Percentiles rank a stretch among this genome's conserved stretches.
Conservation (phyloP, 1,140 invertebrate species). For the Caenorhabditis latens region DNA sequence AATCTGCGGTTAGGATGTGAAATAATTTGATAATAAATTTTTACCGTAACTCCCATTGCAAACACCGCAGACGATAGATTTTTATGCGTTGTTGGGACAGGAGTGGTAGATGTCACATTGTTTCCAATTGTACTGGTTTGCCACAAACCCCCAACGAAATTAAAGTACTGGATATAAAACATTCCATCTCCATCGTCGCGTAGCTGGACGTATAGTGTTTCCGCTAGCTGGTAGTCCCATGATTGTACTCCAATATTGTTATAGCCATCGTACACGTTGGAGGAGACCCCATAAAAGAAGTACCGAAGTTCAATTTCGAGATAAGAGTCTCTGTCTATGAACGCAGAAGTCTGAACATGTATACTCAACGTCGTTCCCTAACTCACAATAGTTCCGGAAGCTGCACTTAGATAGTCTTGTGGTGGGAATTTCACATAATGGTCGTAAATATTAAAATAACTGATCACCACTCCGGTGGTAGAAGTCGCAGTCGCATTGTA, state of each 20-base stretch:
- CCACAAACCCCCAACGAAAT: background rate
- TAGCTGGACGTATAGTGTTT: background rate
- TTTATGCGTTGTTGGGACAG: background rate
- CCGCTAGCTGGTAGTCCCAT: background rate
- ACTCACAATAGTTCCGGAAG: background rate
- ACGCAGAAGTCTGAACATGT: background rate
- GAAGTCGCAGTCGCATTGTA: background rate
- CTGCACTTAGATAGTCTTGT: background rate
- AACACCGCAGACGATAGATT: background rate
- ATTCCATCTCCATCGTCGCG: background rate
- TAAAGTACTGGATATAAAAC: background rate
- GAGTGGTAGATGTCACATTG: background rate
- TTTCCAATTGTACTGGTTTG: background rate
- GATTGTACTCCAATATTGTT: background rate
- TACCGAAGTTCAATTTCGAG: background rate
- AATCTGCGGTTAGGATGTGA: too few relatives aligned
- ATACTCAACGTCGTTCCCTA: background rate
- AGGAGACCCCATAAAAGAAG: background rate
- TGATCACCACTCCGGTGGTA: background rate
- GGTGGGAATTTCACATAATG: background rate
- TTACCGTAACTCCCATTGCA: background rate
- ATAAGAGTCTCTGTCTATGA: background rate
- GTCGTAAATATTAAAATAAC: background rate
- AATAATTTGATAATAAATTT: too few relatives aligned
- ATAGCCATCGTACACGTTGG: background rate